Evolutionary conservation across 1,140 invertebrate species (phyloP), one percentile per base, ranked within the genome.

Genomic region (Phthorimaea operculella): DNA sequence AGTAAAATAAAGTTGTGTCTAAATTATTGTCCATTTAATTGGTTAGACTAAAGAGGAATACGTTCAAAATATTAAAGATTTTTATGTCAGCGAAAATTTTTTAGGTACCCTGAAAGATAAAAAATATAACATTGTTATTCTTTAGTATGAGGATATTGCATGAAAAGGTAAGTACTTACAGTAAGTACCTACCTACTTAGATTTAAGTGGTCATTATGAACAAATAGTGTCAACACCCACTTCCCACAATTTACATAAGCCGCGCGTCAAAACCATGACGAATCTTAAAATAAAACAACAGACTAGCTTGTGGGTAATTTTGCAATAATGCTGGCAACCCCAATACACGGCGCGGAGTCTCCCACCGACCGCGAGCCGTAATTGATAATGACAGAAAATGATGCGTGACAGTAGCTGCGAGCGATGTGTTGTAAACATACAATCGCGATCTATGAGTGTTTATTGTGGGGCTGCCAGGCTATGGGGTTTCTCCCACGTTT

Each of bases 311-410:
- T 54, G 47, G 33, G 62, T 66, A 75, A 73, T 76, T 74, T 68
- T 47, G 54, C 59, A 66, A 68, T 67, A 62, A 53, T 54, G 59
- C 66, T 78, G 66, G 70, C 70, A 72, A 70, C 68, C 57, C 66
- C 55, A 52, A 59, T 56, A 53, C 57, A 55, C 47, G 49, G 55
- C 59, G 36, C 60, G 55, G 62, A 64, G 58, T 70, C 72, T 69
- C 70, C 62, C 73, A 74, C 55, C 56, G 58, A 70, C 60, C 73
- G 72, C 68, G 67, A 67, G 60, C 55, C 53, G 68, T 80, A 83
- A 80, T 83, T 77, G 73, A 74, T 83, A 83, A 81, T 83, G 70
- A 79, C 66, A 74, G 68, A 74, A 72, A 78, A 83, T 79, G 72
- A 78, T 68, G 68, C 79, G 68, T 79, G 72, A 75, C 78, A 79